Conservation (phyloP, 2,113 vertebrate genomes). For the Elgaria multicarinata region DNA sequence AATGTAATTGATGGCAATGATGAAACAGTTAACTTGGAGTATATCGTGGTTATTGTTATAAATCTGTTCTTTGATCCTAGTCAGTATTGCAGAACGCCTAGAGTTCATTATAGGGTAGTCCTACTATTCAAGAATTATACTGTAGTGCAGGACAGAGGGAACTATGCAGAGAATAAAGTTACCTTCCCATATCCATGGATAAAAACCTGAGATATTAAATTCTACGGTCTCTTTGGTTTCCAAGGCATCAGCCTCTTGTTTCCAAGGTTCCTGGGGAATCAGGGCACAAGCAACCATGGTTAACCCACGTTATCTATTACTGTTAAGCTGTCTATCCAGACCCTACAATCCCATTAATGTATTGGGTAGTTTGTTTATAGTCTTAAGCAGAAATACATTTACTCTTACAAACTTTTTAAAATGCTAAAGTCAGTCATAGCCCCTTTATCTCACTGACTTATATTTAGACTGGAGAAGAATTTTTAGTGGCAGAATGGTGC, state of each 20-base stretch:
- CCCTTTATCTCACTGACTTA: not conserved
- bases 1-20: not conserved
- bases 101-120: not conserved
- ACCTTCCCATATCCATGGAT: too few species aligned
- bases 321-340: not conserved
- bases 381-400: not conserved
- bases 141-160: not conserved
- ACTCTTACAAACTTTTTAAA: not conserved
- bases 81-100: not conserved
- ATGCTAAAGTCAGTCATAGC: not conserved
- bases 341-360: not conserved
- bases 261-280: not conserved
- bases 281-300: not conserved
- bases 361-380: not conserved
- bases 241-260: not conserved
- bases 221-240: not conserved
- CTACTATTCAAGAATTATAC: not conserved
- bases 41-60: not conserved
- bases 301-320: not conserved
- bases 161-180: not conserved
- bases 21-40: not conserved
- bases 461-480: not conserved
- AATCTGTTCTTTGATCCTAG: not conserved
- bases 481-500: not conserved
- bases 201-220: not conserved